Conservation (phyloP, 2,888 invertebrate genomes). For the Erebia ligea region DNA sequence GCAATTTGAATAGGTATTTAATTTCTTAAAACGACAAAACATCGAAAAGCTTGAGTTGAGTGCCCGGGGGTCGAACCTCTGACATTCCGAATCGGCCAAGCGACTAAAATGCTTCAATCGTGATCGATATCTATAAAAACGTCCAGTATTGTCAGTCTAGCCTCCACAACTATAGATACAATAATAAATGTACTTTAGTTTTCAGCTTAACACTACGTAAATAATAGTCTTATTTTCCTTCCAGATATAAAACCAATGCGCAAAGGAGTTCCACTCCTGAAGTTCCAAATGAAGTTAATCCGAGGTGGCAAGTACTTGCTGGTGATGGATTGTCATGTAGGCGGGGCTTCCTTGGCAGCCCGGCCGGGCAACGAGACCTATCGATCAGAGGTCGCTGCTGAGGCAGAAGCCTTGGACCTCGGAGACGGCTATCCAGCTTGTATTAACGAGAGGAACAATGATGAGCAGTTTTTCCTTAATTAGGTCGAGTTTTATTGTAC, state of each 20-base stretch:
- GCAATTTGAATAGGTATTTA: too few relatives aligned
- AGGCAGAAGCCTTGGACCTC: constrained; percentile 47
- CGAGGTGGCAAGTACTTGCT: constrained; percentile 57
- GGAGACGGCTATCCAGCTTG: constrained; percentile 59
- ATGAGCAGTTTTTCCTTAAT: constrained; percentile 44
- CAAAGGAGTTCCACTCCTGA: constrained; percentile 55
- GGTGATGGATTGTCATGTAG: constrained; percentile 59
- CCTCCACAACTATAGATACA: too few relatives aligned
- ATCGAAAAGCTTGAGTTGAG: too few relatives aligned
- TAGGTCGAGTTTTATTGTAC: not conserved
- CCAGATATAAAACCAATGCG: constrained; percentile 54
- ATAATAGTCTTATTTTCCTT: constrained; percentile 28
- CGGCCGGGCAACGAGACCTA: constrained; percentile 45
- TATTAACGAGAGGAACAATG: constrained; percentile 47
- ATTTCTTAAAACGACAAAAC: too few relatives aligned
- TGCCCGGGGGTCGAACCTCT: too few relatives aligned
- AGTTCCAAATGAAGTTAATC: constrained; percentile 62
- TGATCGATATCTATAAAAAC: too few relatives aligned
- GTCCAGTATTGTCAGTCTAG: too few relatives aligned
- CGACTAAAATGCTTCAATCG: too few relatives aligned
- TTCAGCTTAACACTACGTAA: not conserved
- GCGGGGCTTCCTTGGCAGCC: constrained; percentile 42
- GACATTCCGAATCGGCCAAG: too few relatives aligned
- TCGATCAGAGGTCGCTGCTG: constrained; percentile 50
- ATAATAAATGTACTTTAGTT: not conserved